Conservation (phyloP, 2,113 vertebrate species). For the Paedocypris sp. region DNA sequence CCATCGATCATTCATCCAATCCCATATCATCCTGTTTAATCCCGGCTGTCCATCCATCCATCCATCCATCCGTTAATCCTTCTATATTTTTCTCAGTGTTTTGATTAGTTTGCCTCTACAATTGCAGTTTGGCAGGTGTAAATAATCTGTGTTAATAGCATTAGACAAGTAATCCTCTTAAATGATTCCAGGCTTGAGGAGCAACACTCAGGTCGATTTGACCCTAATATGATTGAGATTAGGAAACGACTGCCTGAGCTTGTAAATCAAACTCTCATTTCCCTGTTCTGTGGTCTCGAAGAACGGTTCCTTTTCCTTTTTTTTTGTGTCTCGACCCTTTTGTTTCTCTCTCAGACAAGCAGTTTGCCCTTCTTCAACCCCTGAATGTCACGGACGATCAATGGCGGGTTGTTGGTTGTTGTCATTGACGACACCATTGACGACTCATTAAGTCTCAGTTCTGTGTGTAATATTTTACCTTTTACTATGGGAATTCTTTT, state of each 20-base stretch:
- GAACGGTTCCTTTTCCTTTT: neutral
- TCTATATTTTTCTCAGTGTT: neutral
- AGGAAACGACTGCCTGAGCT: too few species aligned
- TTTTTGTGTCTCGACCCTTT: neutral
- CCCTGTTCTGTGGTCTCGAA: neutral
- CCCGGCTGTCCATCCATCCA: too few species aligned
- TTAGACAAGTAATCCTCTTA: slow-evolving; percentile 17
- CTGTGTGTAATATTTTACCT: too few species aligned
- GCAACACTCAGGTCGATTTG: neutral
- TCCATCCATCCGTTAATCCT: too few species aligned
- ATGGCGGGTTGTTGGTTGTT: too few species aligned
- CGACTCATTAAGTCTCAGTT: too few species aligned
- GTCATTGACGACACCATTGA: too few species aligned
- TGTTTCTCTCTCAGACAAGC: neutral
- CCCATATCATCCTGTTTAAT: too few species aligned
- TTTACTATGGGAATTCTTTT: too few species aligned
- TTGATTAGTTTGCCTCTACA: neutral
- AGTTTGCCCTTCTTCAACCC: neutral
- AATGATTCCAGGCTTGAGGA: neutral
- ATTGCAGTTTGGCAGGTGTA: neutral
- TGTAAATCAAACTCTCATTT: too few species aligned
- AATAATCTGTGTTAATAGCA: slow-evolving; percentile 7
- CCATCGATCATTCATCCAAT: too few species aligned
- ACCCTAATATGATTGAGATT: neutral
- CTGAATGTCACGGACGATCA: neutral